phyloP scores from a whole-genome alignment of 2,797 vertebrate genomes.

The Pseudochirops cupreus region DNA sequence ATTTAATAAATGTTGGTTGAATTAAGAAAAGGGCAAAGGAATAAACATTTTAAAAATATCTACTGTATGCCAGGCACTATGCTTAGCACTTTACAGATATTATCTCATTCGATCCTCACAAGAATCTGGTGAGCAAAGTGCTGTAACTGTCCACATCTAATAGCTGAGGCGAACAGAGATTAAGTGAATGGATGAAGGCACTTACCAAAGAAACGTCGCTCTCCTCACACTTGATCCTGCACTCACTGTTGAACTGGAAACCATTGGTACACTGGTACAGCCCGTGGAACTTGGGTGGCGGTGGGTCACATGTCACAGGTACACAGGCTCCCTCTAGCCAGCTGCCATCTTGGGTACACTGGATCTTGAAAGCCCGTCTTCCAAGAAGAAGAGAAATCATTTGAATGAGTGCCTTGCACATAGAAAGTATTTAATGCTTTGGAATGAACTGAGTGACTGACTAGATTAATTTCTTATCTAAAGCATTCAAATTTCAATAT shows the following conservation, averaged over 20 bases:
- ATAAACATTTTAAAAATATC: neutral
- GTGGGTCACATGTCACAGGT: constrained; percentile 95
- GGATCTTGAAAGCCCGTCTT: constrained; percentile 96
- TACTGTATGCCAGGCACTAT: neutral
- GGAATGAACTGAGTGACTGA: neutral
- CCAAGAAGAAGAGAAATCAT: constrained; percentile 43
- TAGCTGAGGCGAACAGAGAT: neutral
- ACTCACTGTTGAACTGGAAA: constrained; percentile 97
- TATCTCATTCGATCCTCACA: neutral
- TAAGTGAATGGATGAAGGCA: constrained; percentile 8
- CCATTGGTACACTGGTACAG: constrained; percentile 95
- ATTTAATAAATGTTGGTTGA: neutral
- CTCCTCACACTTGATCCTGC: constrained; percentile 93
- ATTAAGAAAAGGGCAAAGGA: neutral
- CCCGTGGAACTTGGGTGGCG: constrained; percentile 94
- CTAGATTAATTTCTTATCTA: accelerated
- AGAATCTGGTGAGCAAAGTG: neutral
- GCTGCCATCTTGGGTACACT: constrained; percentile 96
- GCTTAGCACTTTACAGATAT: neutral
- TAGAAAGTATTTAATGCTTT: neutral
- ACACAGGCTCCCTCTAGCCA: constrained; percentile 95
- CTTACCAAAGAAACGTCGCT: constrained; percentile 87
- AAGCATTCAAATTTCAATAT: neutral
- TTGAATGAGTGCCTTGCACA: constrained; percentile 46
- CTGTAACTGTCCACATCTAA: neutral